Percentiles rank a stretch among this genome's conserved stretches.
phyloP scores from a whole-genome alignment of 2,888 invertebrate species.

The Ligdia adustata region DNA sequence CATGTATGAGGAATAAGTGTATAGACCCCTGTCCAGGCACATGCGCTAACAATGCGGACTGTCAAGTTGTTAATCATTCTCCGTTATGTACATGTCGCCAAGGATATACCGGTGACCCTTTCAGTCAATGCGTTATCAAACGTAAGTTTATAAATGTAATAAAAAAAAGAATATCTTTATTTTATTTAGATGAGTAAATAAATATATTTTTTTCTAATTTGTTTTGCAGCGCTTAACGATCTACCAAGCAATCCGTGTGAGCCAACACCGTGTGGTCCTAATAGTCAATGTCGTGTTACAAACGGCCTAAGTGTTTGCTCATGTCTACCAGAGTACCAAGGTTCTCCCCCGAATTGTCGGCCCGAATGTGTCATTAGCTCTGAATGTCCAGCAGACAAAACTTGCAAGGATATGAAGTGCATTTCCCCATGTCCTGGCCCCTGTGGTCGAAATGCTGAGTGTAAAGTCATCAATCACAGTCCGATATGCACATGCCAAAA shows the following conservation, averaged over 20 bases:
- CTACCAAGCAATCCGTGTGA: slow-evolving; percentile 77
- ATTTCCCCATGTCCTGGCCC: slow-evolving; percentile 88
- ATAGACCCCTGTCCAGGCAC: slow-evolving; percentile 91
- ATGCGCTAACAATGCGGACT: slow-evolving; percentile 90
- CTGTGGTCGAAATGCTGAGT: slow-evolving; percentile 88
- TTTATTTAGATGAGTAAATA: background rate
- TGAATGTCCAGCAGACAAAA: slow-evolving; percentile 86
- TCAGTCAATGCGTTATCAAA: slow-evolving; percentile 80
- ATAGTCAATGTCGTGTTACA: slow-evolving; percentile 84
- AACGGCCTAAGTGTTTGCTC: slow-evolving; percentile 87
- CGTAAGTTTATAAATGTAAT: slow-evolving; percentile 60
- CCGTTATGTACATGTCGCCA: slow-evolving; percentile 87
- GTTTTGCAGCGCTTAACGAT: slow-evolving; percentile 59
- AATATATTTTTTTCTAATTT: slow-evolving; percentile 1
- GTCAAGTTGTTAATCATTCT: slow-evolving; percentile 89
- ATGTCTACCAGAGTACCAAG: slow-evolving; percentile 87
- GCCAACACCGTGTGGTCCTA: slow-evolving; percentile 86
- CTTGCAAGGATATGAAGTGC: slow-evolving; percentile 88
- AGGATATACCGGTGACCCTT: slow-evolving; percentile 90
- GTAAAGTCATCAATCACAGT: slow-evolving; percentile 89
- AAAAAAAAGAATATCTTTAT: background rate
- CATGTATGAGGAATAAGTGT: slow-evolving; percentile 90
- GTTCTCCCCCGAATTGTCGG: slow-evolving; percentile 88
- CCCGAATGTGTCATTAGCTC: slow-evolving; percentile 90
- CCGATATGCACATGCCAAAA: slow-evolving; percentile 87